Evolutionary conservation across 2,113 vertebrate species (phyloP).

Genomic region (Dasyurus viverrinus): DNA sequence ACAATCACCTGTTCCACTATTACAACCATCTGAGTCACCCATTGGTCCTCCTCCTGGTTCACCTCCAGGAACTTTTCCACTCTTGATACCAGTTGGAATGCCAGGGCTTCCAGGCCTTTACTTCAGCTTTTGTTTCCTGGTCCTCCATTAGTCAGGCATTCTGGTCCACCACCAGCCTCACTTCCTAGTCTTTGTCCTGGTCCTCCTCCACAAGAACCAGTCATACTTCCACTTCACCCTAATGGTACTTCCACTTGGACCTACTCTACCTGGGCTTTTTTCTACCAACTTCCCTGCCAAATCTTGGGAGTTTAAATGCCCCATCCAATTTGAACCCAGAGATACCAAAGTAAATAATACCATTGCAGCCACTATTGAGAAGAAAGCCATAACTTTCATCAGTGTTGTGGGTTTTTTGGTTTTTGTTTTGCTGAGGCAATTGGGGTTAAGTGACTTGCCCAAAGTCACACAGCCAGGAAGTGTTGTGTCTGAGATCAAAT

Average conservation of each 20-base stretch:
- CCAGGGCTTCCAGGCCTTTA: slow-evolving; percentile 89
- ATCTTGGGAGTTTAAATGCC: slow-evolving; percentile 91
- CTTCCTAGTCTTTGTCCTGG: slow-evolving; percentile 94
- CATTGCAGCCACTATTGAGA: slow-evolving; percentile 85
- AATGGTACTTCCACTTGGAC: slow-evolving; percentile 85
- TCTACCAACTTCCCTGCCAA: slow-evolving; percentile 85
- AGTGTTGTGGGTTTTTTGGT: slow-evolving; percentile 75
- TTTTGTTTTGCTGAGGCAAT: too few relatives aligned
- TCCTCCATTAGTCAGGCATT: slow-evolving; percentile 92
- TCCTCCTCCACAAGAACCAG: slow-evolving; percentile 94
- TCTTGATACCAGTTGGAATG: slow-evolving; percentile 91
- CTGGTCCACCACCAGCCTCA: slow-evolving; percentile 92
- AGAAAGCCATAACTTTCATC: slow-evolving; percentile 83
- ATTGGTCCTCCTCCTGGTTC: slow-evolving; percentile 92
- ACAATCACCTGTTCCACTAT: slow-evolving; percentile 85
- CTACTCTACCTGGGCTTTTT: slow-evolving; percentile 89
- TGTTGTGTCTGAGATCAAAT: too few relatives aligned
- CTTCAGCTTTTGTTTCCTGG: slow-evolving; percentile 93
- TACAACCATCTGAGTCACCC: slow-evolving; percentile 90
- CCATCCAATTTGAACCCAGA: slow-evolving; percentile 91
- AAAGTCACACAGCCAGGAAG: too few relatives aligned
- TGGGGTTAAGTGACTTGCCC: too few relatives aligned
- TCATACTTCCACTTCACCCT: slow-evolving; percentile 93
- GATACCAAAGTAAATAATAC: slow-evolving; percentile 88
- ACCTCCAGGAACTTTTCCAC: slow-evolving; percentile 89